Evolutionary conservation across 1,140 invertebrate species (phyloP), one percentile per base, ranked within the genome.

Genomic region (Nylanderia fulva): DNA sequence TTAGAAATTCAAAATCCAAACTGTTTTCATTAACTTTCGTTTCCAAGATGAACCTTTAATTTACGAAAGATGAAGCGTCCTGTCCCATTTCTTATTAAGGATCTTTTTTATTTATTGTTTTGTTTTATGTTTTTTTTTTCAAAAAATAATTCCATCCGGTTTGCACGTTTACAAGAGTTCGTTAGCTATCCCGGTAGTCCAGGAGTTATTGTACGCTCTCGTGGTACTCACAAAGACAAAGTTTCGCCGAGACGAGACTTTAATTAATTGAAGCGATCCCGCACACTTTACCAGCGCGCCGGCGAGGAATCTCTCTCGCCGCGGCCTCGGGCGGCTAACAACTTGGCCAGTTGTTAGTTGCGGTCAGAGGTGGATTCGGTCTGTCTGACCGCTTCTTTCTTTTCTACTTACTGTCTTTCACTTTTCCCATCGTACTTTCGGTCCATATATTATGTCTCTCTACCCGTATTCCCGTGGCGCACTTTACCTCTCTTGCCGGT

Each of bases 251-350:
- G 77, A 82, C 39, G 56, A 68, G 82, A 79, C 64, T 80, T 88
- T 71, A 88, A 91, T 91, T 87, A 90, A 91, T 85, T 83, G 74
- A 68, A 88, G 83, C 79, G 82, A 88, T 88, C 83, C 58, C 71
- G 58, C 69, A 69, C 72, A 87, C 63, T 88, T 85, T 56, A 69
- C 27, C 9, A 27, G 27, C 33, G 21, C 27, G 60, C 4, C 71
- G 36, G 33, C 45, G 4, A 56, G 86, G 58, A 86, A 88, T 76
- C 84, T 63, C 36, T 77, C 85, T 87, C 52, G 77, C 24, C 27
- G 52, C 54, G 58, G 27, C n/a, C 39, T 0, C 60, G 24, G 68
- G 24, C 60, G 29, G 72, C 86, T 77, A 85, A 48, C 45, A 48
- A 79, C 58, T 76, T 84, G 48, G 64, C 54, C 63, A 27, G 75